A percentile compares a stretch with the other conserved stretches of the same genome.
Conservation (phyloP, 2,113 vertebrate species). For the Ammodytes marinus region DNA sequence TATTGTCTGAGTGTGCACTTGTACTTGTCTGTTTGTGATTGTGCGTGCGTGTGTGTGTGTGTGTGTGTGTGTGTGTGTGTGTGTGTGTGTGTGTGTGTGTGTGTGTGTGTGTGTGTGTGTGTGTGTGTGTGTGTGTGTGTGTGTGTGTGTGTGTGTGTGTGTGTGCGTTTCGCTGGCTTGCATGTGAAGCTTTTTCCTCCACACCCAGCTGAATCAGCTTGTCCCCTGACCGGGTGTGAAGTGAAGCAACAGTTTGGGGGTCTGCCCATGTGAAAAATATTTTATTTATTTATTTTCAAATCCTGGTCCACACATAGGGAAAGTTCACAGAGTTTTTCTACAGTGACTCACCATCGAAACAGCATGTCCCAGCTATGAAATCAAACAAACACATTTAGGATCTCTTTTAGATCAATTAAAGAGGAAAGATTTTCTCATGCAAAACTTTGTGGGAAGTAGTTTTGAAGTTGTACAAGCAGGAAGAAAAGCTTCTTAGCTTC, state of each 20-base stretch:
- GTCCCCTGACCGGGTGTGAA: constrained; percentile 12
- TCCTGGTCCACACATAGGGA: neutral
- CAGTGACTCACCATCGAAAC: neutral
- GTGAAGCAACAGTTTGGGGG: constrained; percentile 38
- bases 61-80: no score
- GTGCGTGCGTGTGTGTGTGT: neutral
- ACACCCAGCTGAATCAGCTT: constrained; percentile 44
- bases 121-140: neutral
- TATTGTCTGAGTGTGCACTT: neutral
- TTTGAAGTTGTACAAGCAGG: neutral
- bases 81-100: neutral
- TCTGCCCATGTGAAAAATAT: neutral
- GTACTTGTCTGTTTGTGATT: neutral
- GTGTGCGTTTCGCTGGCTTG: constrained; percentile 2
- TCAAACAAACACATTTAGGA: neutral
- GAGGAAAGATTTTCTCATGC: constrained; percentile 17
- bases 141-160: neutral
- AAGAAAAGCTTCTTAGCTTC: neutral
- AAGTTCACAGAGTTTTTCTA: constrained; percentile 19
- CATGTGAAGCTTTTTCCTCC: constrained; percentile 18
- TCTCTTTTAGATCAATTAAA: constrained; percentile 21
- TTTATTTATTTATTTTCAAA: neutral
- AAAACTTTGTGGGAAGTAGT: neutral
- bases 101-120: neutral
- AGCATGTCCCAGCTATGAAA: neutral